Conservation (phyloP, 2,113 vertebrate species). For the Phalacrocorax pelagicus region DNA sequence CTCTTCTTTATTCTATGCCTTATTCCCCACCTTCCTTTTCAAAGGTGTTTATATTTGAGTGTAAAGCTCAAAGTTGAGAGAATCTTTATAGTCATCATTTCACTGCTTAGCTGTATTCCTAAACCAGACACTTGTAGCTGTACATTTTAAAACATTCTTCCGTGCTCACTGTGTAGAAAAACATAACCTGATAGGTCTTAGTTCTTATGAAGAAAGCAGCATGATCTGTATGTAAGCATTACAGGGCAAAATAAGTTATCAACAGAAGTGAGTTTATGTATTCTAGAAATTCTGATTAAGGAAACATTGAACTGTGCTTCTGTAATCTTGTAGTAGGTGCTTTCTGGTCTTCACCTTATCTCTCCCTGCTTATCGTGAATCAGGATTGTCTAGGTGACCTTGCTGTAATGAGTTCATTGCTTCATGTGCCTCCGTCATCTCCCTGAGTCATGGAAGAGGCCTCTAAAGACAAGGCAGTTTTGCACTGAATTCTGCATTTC, state of each 20-base stretch:
- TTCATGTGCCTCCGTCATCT: background rate
- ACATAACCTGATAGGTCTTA: background rate
- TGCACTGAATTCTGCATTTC: background rate
- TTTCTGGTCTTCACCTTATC: background rate
- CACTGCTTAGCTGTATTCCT: background rate
- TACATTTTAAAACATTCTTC: background rate
- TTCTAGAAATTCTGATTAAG: background rate
- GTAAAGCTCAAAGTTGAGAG: background rate
- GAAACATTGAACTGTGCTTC: background rate
- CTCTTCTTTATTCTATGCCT: background rate
- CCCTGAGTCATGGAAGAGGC: background rate
- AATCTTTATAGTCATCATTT: background rate
- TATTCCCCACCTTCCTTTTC: background rate
- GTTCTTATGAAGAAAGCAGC: background rate
- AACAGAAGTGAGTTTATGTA: too few species aligned
- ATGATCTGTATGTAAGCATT: background rate
- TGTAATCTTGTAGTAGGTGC: background rate
- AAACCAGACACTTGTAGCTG: background rate
- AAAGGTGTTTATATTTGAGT: background rate
- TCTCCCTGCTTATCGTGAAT: background rate
- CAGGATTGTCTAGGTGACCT: background rate
- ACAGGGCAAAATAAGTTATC: background rate
- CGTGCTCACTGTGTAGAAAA: background rate
- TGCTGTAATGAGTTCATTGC: background rate
- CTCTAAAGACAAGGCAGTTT: background rate